Base-by-base conservation (phyloP, 2,797 vertebrate genomes). In the Malurus leucopterus region DNA sequence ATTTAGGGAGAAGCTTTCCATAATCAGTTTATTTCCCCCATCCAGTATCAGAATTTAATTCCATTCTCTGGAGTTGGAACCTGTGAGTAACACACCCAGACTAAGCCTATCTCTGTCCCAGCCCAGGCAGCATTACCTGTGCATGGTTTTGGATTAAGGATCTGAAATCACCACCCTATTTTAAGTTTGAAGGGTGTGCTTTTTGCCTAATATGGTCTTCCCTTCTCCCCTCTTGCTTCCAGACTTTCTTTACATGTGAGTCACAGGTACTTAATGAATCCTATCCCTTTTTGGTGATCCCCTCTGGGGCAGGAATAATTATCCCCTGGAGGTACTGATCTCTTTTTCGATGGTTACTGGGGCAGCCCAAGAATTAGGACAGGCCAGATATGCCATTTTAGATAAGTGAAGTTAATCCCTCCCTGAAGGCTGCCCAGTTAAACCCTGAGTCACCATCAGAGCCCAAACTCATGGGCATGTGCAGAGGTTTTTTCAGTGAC, bases 381-480 rank as follows among this genome's bases (percentile, higher is more conserved):
- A 77, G 67, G 53, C 26, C 51, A 81, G 85, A 57, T 51, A 13
- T 70, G 62, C 46, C 54, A 54, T 67, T 88, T 84, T 53, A 92
- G 81, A 67, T 65, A 89, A 77, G 58, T 72, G 38, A 78, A 70
- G 26, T 72, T 65, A 81, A 67, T 94, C 75, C 32, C 15, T 23
- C 73, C 41, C 87, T 55, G 65, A 54, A 65, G 61, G 30, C 78
- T 89, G 65, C 49, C 63, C 44, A 23, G 79, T 53, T 51, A 91
- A 94, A 46, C 63, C 80, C 67, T 93, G 91, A 95, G 71, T 92
- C 89, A 89, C 82, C 71, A 20, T 36, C 69, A 74, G 81, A 71
- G 50, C 81, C 86, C 1, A 1, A 65, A 38, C 70, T 71, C 58
- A 1, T 14, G 27, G 63, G 14, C 59, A 89, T 55, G n/a, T 72